Conservation (phyloP, 2,888 invertebrate genomes). For the Venusia cambrica region DNA sequence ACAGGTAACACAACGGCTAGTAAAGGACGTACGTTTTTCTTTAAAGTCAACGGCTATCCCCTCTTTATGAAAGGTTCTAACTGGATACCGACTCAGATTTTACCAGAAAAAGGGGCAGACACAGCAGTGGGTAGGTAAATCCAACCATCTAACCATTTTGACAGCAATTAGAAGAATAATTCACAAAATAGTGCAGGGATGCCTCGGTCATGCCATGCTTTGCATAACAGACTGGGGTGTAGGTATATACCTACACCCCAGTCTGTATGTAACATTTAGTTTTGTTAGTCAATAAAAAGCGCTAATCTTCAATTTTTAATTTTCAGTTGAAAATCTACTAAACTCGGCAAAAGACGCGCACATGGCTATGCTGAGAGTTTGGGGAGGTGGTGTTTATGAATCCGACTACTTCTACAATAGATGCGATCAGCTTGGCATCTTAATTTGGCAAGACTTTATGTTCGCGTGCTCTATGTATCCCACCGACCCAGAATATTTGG, state of each 20-base stretch:
- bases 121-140: constrained; percentile 57
- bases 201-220: no score
- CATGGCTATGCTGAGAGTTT: constrained; percentile 97
- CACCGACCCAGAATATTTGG: constrained; percentile 84
- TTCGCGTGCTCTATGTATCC: constrained; percentile 99
- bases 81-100: constrained; percentile 93
- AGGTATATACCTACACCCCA: no score
- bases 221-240: no score
- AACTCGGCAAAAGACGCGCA: constrained; percentile 86
- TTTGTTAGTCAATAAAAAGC: no score
- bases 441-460: constrained; percentile 99
- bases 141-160: no score
- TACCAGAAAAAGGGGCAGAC: constrained; percentile 87
- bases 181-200: no score
- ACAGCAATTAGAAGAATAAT: no score
- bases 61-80: constrained; percentile 98
- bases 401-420: constrained; percentile 92
- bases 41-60: constrained; percentile 90
- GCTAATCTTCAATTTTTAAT: no score
- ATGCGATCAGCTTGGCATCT: constrained; percentile 93
- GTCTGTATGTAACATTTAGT: no score
- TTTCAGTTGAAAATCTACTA: constrained; percentile 82
- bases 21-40: constrained; percentile 89
- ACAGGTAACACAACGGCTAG: constrained; percentile 61
- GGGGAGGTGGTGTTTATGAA: constrained; percentile 99